These are phyloP conservation scores for Pristis pectinata DNA, from an alignment of 2,797 vertebrate genomes.

Conservation along the genomic window DNA sequence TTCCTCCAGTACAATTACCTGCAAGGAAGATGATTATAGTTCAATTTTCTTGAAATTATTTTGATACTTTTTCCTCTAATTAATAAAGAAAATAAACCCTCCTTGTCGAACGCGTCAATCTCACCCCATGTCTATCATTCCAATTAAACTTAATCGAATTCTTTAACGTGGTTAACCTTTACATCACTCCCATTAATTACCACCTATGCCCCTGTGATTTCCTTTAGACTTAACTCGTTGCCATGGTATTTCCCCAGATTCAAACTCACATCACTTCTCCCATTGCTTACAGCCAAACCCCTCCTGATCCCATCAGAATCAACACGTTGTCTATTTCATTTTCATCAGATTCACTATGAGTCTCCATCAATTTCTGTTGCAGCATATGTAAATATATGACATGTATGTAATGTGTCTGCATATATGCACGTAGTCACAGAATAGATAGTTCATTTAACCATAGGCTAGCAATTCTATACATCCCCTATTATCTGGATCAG, in stretches of 20 bases:
- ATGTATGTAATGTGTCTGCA: too few species aligned
- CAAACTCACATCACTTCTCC: neutral
- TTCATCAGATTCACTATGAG: neutral
- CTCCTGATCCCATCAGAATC: neutral
- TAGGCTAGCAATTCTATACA: too few species aligned
- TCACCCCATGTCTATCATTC: neutral
- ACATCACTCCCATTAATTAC: neutral
- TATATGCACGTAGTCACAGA: too few species aligned
- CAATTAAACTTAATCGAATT: neutral
- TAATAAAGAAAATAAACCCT: neutral
- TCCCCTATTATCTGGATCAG: too few species aligned
- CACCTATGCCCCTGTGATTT: neutral
- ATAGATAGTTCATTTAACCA: too few species aligned
- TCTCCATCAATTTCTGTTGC: neutral
- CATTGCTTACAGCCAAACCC: neutral
- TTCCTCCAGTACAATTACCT: conserved; percentile 49
- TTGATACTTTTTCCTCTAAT: neutral
- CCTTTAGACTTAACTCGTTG: neutral
- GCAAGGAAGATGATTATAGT: neutral
- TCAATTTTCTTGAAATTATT: neutral
- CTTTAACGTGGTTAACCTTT: too few species aligned
- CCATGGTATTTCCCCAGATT: neutral
- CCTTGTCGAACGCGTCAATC: neutral
- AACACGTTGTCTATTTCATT: neutral
- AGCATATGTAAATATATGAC: too few species aligned